phyloP scores from a whole-genome alignment of 1,140 invertebrate genomes.

The Ridgeia piscesae region DNA sequence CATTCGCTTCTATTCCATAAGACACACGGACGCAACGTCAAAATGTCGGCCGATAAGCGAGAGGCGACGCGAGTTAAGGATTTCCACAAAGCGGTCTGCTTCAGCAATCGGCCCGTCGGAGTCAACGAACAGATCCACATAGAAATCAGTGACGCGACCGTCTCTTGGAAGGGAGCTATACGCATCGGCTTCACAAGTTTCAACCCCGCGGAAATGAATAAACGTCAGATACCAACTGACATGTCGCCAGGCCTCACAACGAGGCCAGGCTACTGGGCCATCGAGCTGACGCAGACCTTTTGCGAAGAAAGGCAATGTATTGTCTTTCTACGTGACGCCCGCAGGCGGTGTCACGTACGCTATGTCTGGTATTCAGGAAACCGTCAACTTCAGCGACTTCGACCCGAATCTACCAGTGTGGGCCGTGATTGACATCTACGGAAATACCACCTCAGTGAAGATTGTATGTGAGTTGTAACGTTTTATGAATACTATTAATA shows the following conservation, averaged over 20 bases:
- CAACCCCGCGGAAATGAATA: constrained; percentile 76
- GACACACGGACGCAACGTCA: constrained; percentile 91
- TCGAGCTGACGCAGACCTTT: constrained; percentile 90
- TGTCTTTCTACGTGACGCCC: constrained; percentile 85
- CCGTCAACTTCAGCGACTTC: constrained; percentile 87
- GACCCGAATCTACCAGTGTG: constrained; percentile 83
- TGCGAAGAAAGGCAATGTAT: constrained; percentile 80
- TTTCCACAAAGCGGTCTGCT: constrained; percentile 96
- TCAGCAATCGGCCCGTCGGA: constrained; percentile 86
- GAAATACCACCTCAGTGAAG: constrained; percentile 91
- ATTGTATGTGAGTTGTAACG: constrained; percentile 63
- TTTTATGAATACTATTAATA: too few species aligned
- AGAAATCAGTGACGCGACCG: constrained; percentile 87
- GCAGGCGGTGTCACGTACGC: constrained; percentile 90
- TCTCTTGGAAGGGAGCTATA: constrained; percentile 95
- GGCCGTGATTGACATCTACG: constrained; percentile 95
- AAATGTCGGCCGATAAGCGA: constrained; percentile 77
- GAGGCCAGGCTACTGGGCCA: constrained; percentile 95
- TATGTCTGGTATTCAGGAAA: constrained; percentile 94
- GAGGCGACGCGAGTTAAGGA: constrained; percentile 84
- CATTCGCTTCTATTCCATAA: constrained; percentile 86
- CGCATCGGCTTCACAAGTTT: constrained; percentile 93
- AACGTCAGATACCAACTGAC: constrained; percentile 83
- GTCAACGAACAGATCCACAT: constrained; percentile 71
- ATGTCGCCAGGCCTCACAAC: constrained; percentile 91